phyloP scores from a whole-genome alignment of 2,888 invertebrate species.

The Opisthograptis luteolata region DNA sequence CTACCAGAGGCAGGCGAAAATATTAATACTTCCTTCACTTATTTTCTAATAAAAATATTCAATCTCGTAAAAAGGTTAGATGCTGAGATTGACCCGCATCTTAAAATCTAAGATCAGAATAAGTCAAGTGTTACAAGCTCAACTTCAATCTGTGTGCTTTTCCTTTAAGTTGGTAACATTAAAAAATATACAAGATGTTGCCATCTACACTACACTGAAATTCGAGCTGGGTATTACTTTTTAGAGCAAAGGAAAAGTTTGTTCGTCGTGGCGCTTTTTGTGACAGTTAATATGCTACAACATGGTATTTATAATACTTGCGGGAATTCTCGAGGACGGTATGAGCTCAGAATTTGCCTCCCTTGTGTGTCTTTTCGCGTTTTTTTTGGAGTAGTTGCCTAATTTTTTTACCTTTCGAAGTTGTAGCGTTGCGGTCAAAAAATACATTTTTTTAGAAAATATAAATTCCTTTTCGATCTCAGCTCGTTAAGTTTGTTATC shows the following conservation, averaged over 20 bases:
- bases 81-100: slow-evolving; percentile 11
- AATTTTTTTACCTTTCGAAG: slow-evolving; percentile 3
- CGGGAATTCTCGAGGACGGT: slow-evolving; percentile 59
- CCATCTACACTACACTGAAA: slow-evolving; percentile 22
- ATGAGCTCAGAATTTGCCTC: slow-evolving; percentile 63
- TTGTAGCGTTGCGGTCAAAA: neutral
- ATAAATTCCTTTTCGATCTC: no score
- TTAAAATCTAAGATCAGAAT: no score
- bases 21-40: slow-evolving; percentile 11
- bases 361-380: slow-evolving; percentile 61
- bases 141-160: neutral
- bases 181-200: slow-evolving; percentile 2
- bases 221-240: slow-evolving; percentile 26
- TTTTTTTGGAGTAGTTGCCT: slow-evolving; percentile 46
- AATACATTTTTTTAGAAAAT: no score
- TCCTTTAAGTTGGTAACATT: neutral
- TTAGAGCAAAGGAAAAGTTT: slow-evolving; percentile 35
- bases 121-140: neutral
- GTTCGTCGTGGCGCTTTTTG: slow-evolving; percentile 44
- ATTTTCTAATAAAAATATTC: slow-evolving; percentile 12
- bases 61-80: slow-evolving; percentile 14
- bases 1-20: slow-evolving; percentile 6
- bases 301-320: slow-evolving; percentile 66
- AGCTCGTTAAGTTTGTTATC: no score
- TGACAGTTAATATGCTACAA: slow-evolving; percentile 56